These are phyloP conservation scores for Habroteleia sp. DNA, from an alignment of 2,888 invertebrate species.

Conservation along the genomic window DNA sequence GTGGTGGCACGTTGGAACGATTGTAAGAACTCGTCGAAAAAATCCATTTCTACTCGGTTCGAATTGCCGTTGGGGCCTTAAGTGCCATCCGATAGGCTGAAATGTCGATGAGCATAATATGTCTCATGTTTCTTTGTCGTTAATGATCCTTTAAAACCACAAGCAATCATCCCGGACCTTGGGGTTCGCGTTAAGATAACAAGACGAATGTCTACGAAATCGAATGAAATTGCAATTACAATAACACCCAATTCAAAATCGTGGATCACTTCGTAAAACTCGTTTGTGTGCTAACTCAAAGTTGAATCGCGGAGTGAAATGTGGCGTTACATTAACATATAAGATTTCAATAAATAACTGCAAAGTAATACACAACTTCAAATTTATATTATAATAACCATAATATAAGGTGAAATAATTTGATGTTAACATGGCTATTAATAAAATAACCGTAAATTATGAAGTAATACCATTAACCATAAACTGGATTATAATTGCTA, in stretches of 20 bases:
- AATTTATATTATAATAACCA: too few species aligned
- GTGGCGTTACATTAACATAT: too few species aligned
- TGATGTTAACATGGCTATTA: too few species aligned
- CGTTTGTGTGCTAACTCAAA: too few species aligned
- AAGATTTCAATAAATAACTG: too few species aligned
- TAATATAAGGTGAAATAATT: too few species aligned
- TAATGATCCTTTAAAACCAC: constrained; percentile 53
- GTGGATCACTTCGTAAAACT: constrained; percentile 10
- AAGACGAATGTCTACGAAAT: constrained; percentile 43
- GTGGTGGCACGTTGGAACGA: constrained; percentile 64
- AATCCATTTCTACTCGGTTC: constrained; percentile 46
- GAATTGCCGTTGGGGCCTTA: constrained; percentile 62
- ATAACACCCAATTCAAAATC: background rate
- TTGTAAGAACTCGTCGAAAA: constrained; percentile 48
- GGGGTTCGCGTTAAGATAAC: constrained; percentile 38
- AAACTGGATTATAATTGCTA: too few species aligned
- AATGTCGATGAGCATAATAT: constrained; percentile 54
- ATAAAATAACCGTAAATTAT: too few species aligned
- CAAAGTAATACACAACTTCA: too few species aligned
- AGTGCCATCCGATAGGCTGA: constrained; percentile 59
- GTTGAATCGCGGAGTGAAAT: too few species aligned
- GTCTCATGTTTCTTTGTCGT: constrained; percentile 56
- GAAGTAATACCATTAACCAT: too few species aligned
- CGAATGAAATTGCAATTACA: constrained; percentile 32
- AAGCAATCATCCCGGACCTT: constrained; percentile 34